Percentiles rank a stretch among this genome's conserved stretches.
phyloP scores from a whole-genome alignment of 2,888 invertebrate species.

The Meliscaeva auricollis region DNA sequence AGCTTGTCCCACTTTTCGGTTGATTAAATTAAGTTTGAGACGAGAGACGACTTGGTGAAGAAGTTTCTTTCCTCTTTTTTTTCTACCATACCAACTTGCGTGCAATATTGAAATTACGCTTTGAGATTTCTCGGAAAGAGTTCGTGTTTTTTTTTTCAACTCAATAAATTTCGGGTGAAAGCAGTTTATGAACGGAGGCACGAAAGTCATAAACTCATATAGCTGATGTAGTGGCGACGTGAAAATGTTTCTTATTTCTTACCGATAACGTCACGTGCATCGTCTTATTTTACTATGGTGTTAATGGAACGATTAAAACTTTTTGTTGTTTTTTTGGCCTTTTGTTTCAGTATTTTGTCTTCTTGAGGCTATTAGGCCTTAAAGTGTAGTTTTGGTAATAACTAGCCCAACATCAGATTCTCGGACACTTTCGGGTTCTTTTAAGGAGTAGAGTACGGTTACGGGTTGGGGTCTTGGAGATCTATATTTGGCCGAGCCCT shows the following conservation, averaged over 20 bases:
- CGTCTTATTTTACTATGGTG: not conserved
- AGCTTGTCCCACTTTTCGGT: constrained; percentile 34
- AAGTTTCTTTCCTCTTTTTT: constrained; percentile 31
- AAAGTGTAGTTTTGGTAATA: too few relatives aligned
- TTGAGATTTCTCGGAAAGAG: not conserved
- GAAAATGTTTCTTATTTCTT: not conserved
- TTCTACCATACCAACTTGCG: not conserved
- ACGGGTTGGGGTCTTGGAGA: too few relatives aligned
- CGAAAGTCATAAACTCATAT: not conserved
- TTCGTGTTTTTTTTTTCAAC: not conserved
- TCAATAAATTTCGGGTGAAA: not conserved
- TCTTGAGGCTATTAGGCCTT: too few relatives aligned
- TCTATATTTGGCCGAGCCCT: too few relatives aligned
- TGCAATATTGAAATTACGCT: constrained; percentile 28
- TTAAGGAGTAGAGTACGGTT: too few relatives aligned
- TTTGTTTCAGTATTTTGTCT: too few relatives aligned
- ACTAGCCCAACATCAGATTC: too few relatives aligned
- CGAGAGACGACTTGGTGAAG: constrained; percentile 5
- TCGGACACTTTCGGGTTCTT: too few relatives aligned
- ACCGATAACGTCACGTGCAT: not conserved
- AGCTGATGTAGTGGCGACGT: not conserved
- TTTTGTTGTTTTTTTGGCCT: too few relatives aligned
- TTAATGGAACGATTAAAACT: not conserved
- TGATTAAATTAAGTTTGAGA: constrained; percentile 48
- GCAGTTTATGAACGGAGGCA: not conserved